phyloP scores from a whole-genome alignment of 53 echinoderm and acorn worm species.

The Hippasteria phrygiana region DNA sequence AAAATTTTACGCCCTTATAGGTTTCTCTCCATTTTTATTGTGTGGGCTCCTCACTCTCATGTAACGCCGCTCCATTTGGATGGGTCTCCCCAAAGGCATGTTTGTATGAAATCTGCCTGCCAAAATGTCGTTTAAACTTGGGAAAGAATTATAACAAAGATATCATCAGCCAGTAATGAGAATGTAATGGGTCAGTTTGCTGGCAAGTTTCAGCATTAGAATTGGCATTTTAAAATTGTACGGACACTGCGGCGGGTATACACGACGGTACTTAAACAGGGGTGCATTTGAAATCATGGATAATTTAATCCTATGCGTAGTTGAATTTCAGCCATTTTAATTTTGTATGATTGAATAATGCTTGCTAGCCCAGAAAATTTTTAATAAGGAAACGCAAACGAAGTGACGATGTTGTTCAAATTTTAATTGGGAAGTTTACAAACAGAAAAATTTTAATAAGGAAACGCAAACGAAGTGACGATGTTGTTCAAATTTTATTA shows the following conservation, averaged over 20 bases:
- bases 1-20: too few species aligned
- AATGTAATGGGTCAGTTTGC: too few species aligned
- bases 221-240: too few species aligned
- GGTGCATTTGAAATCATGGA: not conserved
- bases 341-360: not conserved
- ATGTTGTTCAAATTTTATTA: too few species aligned
- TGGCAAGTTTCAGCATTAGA: too few species aligned
- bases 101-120: not conserved
- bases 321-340: not conserved
- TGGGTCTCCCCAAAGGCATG: too few species aligned
- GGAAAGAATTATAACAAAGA: not conserved
- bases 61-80: too few species aligned
- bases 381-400: too few species aligned
- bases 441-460: too few species aligned
- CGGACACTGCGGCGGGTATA: not conserved
- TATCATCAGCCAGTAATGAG: not conserved
- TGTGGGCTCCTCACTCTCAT: too few species aligned
- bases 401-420: not conserved
- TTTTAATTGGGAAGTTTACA: slow-evolving; percentile 8
- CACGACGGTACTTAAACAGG: not conserved
- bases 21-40: too few species aligned
- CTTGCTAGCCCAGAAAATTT: not conserved
- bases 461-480: too few species aligned
- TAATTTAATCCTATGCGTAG: not conserved
- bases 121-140: not conserved